phyloP scores from a whole-genome alignment of 2,113 vertebrate genomes.

The Pseudorectes ferrugineus region DNA sequence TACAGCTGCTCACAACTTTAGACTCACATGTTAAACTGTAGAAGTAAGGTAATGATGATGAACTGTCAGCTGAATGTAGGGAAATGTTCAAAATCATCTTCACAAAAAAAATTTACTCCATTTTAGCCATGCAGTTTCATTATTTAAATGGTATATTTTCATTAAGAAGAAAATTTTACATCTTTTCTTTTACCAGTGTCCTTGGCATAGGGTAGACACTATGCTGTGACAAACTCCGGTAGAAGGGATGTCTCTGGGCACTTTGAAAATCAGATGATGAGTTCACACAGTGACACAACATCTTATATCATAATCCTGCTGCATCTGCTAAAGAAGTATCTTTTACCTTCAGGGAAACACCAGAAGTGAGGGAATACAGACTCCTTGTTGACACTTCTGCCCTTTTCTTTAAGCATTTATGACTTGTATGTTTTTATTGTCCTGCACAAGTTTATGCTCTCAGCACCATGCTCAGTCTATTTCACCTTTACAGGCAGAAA shows the following conservation, averaged over 20 bases:
- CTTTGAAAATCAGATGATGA: neutral
- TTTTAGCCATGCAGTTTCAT: neutral
- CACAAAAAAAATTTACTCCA: neutral
- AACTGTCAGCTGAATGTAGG: neutral
- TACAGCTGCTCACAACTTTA: neutral
- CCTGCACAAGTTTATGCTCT: neutral
- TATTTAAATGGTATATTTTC: neutral
- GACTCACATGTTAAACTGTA: neutral
- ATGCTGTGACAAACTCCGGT: neutral
- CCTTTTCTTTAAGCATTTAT: neutral
- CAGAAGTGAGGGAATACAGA: neutral
- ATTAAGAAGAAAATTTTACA: neutral
- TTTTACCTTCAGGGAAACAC: neutral
- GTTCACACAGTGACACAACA: neutral
- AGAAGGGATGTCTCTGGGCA: neutral
- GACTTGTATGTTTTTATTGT: neutral
- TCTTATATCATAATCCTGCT: neutral
- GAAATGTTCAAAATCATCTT: neutral
- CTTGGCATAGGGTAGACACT: neutral
- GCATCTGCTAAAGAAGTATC: neutral
- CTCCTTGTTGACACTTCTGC: neutral
- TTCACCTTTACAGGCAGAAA: neutral
- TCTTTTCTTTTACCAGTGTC: neutral
- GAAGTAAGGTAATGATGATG: neutral
- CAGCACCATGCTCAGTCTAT: neutral